Percentiles rank a stretch among this genome's conserved stretches.
phyloP scores from a whole-genome alignment of 2,888 invertebrate genomes.

The Holacanthella duospinosa region DNA sequence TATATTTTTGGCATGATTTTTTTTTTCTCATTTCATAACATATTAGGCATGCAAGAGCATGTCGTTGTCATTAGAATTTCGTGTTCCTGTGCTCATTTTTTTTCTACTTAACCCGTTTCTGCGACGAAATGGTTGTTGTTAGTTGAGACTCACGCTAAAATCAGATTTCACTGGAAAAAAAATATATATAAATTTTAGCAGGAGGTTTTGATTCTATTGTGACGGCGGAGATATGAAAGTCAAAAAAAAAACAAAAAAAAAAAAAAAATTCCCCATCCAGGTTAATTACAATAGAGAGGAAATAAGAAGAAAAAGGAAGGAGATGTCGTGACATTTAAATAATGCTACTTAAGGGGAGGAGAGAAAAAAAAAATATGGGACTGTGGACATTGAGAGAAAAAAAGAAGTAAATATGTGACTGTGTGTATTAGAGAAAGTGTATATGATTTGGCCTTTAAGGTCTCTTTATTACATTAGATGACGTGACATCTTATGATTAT shows the following conservation, averaged over 20 bases:
- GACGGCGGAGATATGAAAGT: too few species aligned
- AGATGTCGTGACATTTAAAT: neutral
- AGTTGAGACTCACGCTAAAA: neutral
- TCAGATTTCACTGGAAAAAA: neutral
- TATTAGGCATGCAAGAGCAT: neutral
- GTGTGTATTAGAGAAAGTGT: neutral
- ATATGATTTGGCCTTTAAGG: too few species aligned
- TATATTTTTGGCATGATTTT: too few species aligned
- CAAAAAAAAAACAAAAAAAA: too few species aligned
- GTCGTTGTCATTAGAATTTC: neutral
- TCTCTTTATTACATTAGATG: too few species aligned
- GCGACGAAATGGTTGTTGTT: too few species aligned
- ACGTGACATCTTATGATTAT: constrained; percentile 6
- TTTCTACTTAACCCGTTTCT: neutral
- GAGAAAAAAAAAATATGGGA: too few species aligned
- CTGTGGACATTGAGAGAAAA: neutral
- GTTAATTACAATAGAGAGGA: neutral
- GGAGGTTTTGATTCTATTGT: too few species aligned
- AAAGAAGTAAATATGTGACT: neutral
- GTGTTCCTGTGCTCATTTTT: neutral
- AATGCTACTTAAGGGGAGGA: neutral
- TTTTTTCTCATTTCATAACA: too few species aligned
- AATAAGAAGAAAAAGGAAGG: neutral
- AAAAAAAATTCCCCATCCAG: neutral
- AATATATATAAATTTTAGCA: too few species aligned